phyloP scores from a whole-genome alignment of 2,888 invertebrate genomes.

The Plebejus melissa region DNA sequence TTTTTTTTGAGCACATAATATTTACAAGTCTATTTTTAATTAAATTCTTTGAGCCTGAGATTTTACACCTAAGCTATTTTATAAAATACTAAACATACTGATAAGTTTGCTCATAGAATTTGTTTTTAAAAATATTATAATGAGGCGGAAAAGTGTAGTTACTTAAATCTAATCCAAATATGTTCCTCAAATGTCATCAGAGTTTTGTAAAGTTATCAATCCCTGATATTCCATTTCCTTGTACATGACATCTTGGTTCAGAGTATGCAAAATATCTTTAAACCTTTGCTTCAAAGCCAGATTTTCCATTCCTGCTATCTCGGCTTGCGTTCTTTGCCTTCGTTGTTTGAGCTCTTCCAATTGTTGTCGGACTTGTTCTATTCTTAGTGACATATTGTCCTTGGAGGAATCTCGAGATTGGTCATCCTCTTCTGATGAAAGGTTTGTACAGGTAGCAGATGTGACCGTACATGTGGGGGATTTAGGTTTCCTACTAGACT shows the following conservation, averaged over 20 bases:
- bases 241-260: conserved; percentile 88
- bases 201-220: conserved; percentile 60
- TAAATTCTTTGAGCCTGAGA: no score
- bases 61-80: no score
- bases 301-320: conserved; percentile 92
- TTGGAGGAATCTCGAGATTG: conserved; percentile 55
- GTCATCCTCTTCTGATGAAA: conserved; percentile 63
- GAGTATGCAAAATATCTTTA: conserved; percentile 87
- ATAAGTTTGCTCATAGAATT: no score
- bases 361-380: conserved; percentile 86
- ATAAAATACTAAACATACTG: no score
- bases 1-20: no score
- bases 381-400: conserved; percentile 80
- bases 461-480: conserved; percentile 43
- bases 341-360: conserved; percentile 86
- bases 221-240: conserved; percentile 84
- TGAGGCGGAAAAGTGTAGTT: not conserved
- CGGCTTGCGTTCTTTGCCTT: conserved; percentile 87
- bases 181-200: conserved; percentile 59
- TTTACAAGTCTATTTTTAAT: no score
- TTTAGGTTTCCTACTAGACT: conserved; percentile 37
- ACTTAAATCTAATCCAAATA: conserved; percentile 29
- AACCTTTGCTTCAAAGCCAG: conserved; percentile 89
- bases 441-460: conserved; percentile 43
- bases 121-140: no score